Evolutionary conservation across 1,140 invertebrate species (phyloP), one percentile per base, ranked within the genome.

Genomic region (Diorhabda carinulata): DNA sequence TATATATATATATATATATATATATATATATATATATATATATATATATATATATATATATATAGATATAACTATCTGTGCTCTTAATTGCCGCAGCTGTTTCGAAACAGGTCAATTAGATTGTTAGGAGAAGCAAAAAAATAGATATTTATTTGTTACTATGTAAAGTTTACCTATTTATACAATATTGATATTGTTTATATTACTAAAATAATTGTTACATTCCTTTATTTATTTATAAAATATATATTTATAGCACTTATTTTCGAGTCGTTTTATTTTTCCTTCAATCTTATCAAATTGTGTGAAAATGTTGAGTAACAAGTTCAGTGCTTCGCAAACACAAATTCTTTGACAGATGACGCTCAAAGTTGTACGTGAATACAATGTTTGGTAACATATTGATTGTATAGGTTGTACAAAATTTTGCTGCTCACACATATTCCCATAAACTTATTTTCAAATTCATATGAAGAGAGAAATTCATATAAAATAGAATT

Each of bases 201-300:
- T 64, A 70, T 60, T 66, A 65, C 45, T 60, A 41, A 67, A 64
- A 25, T 10, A 57, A 71, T 71, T 71, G 71, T 72, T 72, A 62
- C 71, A 72, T 72, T 72, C 71, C 71, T 64, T 25, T 72, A 70
- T 72, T 72, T 67, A 72, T 72, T 72, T 62, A 47, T 65, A 62
- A 41, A 42, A 40, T 69, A 64, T 64, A 57, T 61, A 66, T 64
- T 64, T 70, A 72, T 70, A 61, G 58, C 68, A 69, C 65, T 58
- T 67, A 67, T 67, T 67, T 59, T 41, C 6, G 6, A 7, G n/a
- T 2, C 2, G 52, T 56, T 6, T 56, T 56, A n/a, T 25, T 25
- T 25, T 60, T 60, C 42, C n/a, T 8, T 60, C 58, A 25, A 60
- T 7, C 42, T 60, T 8, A 41, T 41, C 9, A 41, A 60, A 25